phyloP scores from a whole-genome alignment of 1,140 invertebrate species.

The Brachionus sp. region DNA sequence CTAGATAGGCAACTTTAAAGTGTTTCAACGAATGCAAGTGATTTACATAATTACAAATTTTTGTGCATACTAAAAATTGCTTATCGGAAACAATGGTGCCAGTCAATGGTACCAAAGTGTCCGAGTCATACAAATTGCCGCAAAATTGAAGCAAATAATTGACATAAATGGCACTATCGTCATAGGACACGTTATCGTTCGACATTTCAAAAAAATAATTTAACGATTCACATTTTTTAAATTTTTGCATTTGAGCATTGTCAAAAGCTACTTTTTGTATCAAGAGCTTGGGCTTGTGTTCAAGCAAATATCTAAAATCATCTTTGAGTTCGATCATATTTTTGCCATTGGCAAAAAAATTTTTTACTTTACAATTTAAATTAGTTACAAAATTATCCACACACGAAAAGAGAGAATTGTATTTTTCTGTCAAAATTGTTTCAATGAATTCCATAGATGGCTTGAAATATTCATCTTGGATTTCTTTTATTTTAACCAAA shows the following conservation, averaged over 20 bases:
- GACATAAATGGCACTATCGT: neutral
- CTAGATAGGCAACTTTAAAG: constrained; percentile 29
- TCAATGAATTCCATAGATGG: constrained; percentile 43
- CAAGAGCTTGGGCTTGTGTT: constrained; percentile 15
- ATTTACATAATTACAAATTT: constrained; percentile 33
- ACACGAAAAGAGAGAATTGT: constrained; percentile 11
- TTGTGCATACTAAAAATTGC: constrained; percentile 33
- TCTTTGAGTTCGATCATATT: constrained; percentile 18
- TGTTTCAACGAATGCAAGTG: constrained; percentile 32
- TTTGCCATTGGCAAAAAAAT: neutral
- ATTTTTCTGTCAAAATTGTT: constrained; percentile 42
- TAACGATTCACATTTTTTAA: constrained; percentile 27
- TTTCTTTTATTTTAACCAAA: constrained; percentile 43
- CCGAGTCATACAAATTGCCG: constrained; percentile 33
- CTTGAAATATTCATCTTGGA: constrained; percentile 44
- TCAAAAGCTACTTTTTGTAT: constrained; percentile 35
- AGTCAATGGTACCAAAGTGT: constrained; percentile 16
- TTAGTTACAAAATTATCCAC: constrained; percentile 20
- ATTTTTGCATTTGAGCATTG: constrained; percentile 20
- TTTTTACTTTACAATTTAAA: constrained; percentile 26
- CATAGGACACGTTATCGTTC: neutral
- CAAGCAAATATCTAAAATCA: constrained; percentile 5
- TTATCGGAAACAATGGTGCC: neutral
- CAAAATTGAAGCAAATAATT: constrained; percentile 37
- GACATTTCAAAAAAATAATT: constrained; percentile 14